A percentile compares a stretch with the other conserved stretches of the same genome.
These are phyloP conservation scores for Athripsodes cinereus DNA, from an alignment of 2,888 invertebrate genomes.

Conservation along the genomic window DNA sequence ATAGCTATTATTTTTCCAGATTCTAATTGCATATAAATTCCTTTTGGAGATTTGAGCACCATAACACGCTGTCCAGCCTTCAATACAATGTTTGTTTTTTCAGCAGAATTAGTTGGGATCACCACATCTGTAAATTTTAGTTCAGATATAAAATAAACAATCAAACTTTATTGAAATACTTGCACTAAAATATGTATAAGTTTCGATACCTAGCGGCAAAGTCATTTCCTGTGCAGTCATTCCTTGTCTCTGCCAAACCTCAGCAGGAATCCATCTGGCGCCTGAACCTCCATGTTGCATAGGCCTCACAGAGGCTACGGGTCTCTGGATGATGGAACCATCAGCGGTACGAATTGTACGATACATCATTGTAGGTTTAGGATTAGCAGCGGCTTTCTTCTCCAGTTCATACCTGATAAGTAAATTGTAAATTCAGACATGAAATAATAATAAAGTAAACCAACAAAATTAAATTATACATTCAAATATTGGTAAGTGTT, in stretches of 20 bases:
- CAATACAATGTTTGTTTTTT: slow-evolving; percentile 82
- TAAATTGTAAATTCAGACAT: background rate
- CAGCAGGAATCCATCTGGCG: slow-evolving; percentile 77
- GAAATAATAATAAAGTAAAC: background rate
- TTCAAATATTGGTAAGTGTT: background rate
- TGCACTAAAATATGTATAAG: too few species aligned
- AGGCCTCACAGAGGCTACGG: slow-evolving; percentile 69
- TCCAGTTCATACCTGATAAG: slow-evolving; percentile 85
- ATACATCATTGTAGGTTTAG: slow-evolving; percentile 52
- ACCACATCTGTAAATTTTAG: slow-evolving; percentile 64
- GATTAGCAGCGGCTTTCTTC: slow-evolving; percentile 74
- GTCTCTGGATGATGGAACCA: slow-evolving; percentile 56
- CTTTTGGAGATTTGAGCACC: slow-evolving; percentile 91
- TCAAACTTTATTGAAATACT: background rate
- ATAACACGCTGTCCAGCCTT: slow-evolving; percentile 93
- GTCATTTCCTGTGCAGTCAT: slow-evolving; percentile 96
- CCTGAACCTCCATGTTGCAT: slow-evolving; percentile 65
- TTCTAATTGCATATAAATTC: slow-evolving; percentile 91
- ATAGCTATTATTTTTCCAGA: slow-evolving; percentile 94
- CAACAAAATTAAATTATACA: background rate
- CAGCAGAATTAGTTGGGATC: slow-evolving; percentile 85
- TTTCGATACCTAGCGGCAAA: slow-evolving; percentile 72
- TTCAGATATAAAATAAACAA: background rate
- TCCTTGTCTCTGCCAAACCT: slow-evolving; percentile 88
- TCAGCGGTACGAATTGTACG: slow-evolving; percentile 53